A percentile compares a stretch with the other conserved stretches of the same genome.
These are phyloP conservation scores for Microcaecilia unicolor DNA, from an alignment of 2,797 vertebrate species.

Conservation along the genomic window DNA sequence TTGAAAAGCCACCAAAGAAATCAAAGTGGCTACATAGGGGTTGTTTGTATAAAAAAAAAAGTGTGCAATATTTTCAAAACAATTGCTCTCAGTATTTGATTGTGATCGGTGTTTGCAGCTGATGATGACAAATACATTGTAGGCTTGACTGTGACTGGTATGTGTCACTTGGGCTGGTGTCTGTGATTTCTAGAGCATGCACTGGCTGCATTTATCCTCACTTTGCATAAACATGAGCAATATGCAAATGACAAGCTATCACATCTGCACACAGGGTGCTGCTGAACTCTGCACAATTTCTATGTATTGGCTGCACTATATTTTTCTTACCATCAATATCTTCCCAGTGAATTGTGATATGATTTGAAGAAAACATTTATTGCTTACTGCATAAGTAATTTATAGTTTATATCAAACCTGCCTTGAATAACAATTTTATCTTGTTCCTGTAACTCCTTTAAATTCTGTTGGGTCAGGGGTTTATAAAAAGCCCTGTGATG, in stretches of 20 bases:
- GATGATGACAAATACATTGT: constrained; percentile 25
- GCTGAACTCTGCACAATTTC: constrained; percentile 2
- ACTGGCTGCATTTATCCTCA: constrained; percentile 28
- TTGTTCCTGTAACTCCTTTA: too few species aligned
- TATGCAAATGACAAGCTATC: constrained; percentile 37
- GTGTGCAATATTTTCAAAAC: constrained; percentile 21
- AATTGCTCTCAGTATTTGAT: constrained; percentile 4
- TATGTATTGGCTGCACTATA: neutral
- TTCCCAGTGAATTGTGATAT: neutral
- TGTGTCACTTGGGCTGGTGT: constrained; percentile 16
- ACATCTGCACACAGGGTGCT: constrained; percentile 2
- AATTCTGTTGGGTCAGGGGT: neutral
- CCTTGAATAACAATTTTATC: constrained; percentile 1
- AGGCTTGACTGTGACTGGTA: constrained; percentile 2
- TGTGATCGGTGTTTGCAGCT: constrained; percentile 5
- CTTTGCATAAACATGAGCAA: constrained; percentile 44
- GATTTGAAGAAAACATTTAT: constrained; percentile 11
- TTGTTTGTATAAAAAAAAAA: constrained; percentile 31
- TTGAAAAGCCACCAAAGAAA: constrained; percentile 31
- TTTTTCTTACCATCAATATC: constrained; percentile 9
- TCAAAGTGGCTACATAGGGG: constrained; percentile 20
- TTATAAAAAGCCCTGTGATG: constrained; percentile 23
- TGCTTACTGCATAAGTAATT: constrained; percentile 4
- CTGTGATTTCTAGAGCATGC: constrained; percentile 30
- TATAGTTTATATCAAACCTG: constrained; percentile 9